Evolutionary conservation across 2,113 vertebrate species (phyloP).

Genomic region (Todiramphus saurophagus): DNA sequence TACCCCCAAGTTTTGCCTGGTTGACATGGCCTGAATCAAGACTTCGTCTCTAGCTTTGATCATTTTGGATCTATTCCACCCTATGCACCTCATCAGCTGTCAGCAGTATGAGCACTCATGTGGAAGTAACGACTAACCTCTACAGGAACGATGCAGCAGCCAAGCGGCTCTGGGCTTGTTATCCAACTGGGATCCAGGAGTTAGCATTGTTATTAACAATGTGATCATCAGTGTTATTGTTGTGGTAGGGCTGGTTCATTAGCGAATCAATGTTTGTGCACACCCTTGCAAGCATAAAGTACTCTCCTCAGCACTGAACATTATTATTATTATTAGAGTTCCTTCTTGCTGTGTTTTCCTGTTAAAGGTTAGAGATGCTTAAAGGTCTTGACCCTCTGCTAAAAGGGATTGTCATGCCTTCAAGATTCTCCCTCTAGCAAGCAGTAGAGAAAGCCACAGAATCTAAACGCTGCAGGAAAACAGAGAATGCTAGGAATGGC

Average conservation of each 20-base stretch:
- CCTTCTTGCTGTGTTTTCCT: neutral
- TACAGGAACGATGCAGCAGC: neutral
- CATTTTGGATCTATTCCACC: neutral
- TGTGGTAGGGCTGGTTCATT: constrained; percentile 14
- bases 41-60: neutral
- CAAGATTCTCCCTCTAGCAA: neutral
- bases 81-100: neutral
- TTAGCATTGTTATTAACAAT: constrained; percentile 4
- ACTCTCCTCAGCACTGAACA: neutral
- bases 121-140: constrained; percentile 30
- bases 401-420: neutral
- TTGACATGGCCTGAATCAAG: neutral
- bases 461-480: neutral
- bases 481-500: neutral
- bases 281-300: neutral
- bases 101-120: fast-evolving
- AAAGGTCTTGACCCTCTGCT: neutral
- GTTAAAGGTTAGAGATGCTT: neutral
- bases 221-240: constrained; percentile 4
- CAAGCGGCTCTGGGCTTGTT: neutral
- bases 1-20: neutral
- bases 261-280: neutral
- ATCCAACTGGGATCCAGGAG: neutral
- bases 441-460: neutral
- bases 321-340: neutral